These are phyloP conservation scores for Ceratitis capitata DNA, from an alignment of 1,140 invertebrate genomes.

Conservation along the genomic window DNA sequence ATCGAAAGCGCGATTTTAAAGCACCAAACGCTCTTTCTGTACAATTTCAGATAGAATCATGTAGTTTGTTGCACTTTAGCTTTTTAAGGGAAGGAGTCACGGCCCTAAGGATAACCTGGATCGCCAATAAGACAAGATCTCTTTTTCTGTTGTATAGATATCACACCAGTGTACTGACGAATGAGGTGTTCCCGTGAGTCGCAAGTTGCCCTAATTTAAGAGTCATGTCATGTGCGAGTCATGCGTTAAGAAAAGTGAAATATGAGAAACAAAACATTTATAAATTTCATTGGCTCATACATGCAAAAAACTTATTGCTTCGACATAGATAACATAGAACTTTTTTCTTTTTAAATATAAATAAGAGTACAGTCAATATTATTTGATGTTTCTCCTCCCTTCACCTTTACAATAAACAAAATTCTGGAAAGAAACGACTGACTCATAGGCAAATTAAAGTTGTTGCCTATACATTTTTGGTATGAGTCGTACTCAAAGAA, in stretches of 20 bases:
- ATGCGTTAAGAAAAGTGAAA: too few species aligned
- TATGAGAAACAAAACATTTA: not conserved
- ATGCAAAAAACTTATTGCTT: not conserved
- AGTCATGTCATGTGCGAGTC: too few species aligned
- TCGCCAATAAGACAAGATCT: not conserved
- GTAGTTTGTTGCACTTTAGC: not conserved
- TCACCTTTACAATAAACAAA: not conserved
- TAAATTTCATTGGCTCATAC: too few species aligned
- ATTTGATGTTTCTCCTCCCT: slow-evolving; percentile 5
- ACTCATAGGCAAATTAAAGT: slow-evolving; percentile 23
- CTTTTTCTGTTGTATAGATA: not conserved
- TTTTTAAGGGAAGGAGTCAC: not conserved
- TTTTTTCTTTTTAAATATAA: slow-evolving; percentile 1
- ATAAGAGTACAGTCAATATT: too few species aligned
- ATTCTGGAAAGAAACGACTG: not conserved
- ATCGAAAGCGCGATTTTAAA: not conserved
- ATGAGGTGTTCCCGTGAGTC: not conserved
- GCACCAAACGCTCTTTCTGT: slow-evolving; percentile 9
- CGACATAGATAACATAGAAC: not conserved
- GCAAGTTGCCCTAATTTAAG: too few species aligned
- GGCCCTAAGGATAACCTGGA: slow-evolving; percentile 21
- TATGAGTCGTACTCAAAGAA: not conserved
- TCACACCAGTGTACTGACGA: not conserved
- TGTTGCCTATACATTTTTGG: slow-evolving; percentile 28
- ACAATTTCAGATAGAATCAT: not conserved